Conservation (phyloP, 2,888 invertebrate species). For the Sphinx pinastri region DNA sequence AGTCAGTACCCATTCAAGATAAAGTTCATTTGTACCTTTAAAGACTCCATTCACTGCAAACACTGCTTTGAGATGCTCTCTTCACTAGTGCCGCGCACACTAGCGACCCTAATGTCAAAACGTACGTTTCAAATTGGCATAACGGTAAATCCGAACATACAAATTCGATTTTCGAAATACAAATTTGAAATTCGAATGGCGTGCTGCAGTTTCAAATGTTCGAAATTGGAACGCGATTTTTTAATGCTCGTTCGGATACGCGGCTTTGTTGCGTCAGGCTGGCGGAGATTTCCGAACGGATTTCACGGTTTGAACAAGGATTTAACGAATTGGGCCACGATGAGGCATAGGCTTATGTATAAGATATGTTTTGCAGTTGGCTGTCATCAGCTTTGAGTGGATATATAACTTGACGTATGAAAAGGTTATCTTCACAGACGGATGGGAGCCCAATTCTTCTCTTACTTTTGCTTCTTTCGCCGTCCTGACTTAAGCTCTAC, state of each 20-base stretch:
- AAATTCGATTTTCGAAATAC: constrained; percentile 42
- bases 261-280: constrained; percentile 62
- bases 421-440: background rate
- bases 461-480: no score
- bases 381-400: background rate
- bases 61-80: constrained; percentile 60
- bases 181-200: constrained; percentile 38
- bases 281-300: constrained; percentile 61
- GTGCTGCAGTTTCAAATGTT: constrained; percentile 33
- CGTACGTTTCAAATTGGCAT: constrained; percentile 28
- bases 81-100: constrained; percentile 19
- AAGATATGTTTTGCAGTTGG: constrained; percentile 4
- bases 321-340: constrained; percentile 26
- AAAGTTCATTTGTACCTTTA: constrained; percentile 62
- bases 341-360: constrained; percentile 16
- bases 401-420: background rate
- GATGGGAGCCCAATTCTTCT: background rate
- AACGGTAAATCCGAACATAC: constrained; percentile 28
- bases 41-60: constrained; percentile 70
- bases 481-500: no score
- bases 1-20: constrained; percentile 23
- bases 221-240: constrained; percentile 35
- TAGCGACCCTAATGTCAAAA: background rate
- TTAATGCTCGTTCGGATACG: constrained; percentile 34
- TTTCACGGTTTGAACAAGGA: constrained; percentile 33